phyloP scores from a whole-genome alignment of 2,113 vertebrate species.

The Pachyramphus minor region DNA sequence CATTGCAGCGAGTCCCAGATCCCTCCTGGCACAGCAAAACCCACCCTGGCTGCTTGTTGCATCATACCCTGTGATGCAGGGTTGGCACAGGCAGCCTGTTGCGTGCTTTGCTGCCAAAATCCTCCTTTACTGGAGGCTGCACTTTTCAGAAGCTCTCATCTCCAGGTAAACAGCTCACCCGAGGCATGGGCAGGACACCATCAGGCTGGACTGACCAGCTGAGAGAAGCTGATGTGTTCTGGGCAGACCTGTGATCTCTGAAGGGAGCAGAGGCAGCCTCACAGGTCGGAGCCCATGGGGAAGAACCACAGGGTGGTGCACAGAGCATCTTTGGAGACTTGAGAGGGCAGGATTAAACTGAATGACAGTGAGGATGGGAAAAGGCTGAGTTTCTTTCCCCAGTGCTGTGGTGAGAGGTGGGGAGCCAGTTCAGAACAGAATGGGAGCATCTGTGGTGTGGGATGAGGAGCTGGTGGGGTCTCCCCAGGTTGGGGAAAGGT shows the following conservation, averaged over 20 bases:
- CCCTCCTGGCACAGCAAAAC: background rate
- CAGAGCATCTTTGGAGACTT: background rate
- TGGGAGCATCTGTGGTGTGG: background rate
- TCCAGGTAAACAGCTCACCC: background rate
- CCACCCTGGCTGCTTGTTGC: background rate
- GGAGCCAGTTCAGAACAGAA: background rate
- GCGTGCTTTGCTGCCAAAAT: background rate
- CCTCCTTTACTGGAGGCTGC: background rate
- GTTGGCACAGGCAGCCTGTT: background rate
- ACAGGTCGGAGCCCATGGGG: background rate
- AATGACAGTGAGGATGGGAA: background rate
- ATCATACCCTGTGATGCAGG: rapidly evolving
- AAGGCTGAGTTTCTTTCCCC: background rate
- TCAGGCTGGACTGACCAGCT: background rate
- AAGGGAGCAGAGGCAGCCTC: background rate
- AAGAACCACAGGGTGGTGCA: background rate
- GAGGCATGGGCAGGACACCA: rapidly evolving
- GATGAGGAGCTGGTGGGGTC: background rate
- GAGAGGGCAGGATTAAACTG: background rate
- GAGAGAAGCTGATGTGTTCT: background rate
- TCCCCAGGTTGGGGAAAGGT: background rate
- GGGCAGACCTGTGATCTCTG: background rate
- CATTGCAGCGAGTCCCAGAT: background rate
- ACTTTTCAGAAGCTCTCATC: background rate
- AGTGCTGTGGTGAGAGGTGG: background rate